Conservation (phyloP, 2,888 invertebrate species). For the Orgyia antiqua region DNA sequence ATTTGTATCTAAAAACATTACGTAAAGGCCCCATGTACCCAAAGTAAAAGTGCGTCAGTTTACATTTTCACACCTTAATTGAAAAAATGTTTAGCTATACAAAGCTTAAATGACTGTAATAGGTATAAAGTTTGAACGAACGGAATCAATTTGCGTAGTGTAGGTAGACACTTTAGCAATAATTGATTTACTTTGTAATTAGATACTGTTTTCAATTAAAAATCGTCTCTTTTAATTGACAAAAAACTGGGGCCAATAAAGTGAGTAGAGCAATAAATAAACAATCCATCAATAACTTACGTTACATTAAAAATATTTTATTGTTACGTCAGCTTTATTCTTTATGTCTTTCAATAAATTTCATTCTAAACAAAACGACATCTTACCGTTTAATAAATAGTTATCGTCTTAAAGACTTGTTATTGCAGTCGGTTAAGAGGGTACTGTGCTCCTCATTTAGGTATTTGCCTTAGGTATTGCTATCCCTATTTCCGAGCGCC, state of each 20-base stretch:
- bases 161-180: no score
- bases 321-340: slow-evolving; percentile 1
- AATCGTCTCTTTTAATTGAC: slow-evolving; percentile 56
- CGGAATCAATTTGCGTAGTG: slow-evolving; percentile 54
- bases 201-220: slow-evolving; percentile 61
- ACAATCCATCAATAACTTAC: slow-evolving; percentile 17
- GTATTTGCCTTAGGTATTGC: no score
- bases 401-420: no score
- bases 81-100: slow-evolving; percentile 22
- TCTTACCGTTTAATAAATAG: no score
- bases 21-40: no score
- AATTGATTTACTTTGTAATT: slow-evolving; percentile 72
- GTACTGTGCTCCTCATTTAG: no score
- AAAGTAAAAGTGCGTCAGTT: slow-evolving; percentile 8
- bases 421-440: no score
- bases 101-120: slow-evolving; percentile 21
- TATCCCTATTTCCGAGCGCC: no score
- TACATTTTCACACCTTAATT: slow-evolving; percentile 22
- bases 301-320: slow-evolving; percentile 8
- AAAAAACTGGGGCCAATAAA: slow-evolving; percentile 41
- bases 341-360: neutral
- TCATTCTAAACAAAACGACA: no score
- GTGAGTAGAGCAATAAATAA: slow-evolving; percentile 31
- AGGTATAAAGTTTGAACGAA: slow-evolving; percentile 35
- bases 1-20: no score